Percentiles rank a stretch among this genome's conserved stretches.
phyloP scores from a whole-genome alignment of 2,888 invertebrate genomes.

The Drosophila borborema region DNA sequence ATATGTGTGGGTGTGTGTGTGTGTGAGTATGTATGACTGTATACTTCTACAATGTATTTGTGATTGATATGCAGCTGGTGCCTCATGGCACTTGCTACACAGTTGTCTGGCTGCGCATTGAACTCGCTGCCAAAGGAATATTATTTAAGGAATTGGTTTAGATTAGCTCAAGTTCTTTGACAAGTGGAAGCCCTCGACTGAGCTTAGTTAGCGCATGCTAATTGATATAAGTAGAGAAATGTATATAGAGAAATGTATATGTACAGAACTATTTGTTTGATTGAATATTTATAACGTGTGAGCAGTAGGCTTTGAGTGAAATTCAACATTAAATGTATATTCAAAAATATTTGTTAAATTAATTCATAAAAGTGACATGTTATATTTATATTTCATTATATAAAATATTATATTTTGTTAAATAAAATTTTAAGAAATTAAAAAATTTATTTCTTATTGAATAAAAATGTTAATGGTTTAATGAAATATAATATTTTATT shows the following conservation, averaged over 20 bases:
- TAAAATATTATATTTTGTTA: too few species aligned
- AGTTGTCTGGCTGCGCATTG: neutral
- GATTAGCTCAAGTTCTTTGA: slow-evolving; percentile 13
- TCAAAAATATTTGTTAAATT: neutral
- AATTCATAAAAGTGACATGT: neutral
- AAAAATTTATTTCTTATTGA: too few species aligned
- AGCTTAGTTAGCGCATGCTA: neutral
- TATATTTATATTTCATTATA: neutral
- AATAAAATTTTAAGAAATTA: too few species aligned
- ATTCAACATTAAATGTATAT: neutral
- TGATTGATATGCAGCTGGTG: slow-evolving; percentile 60
- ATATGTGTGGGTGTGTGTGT: neutral
- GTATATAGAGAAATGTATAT: neutral
- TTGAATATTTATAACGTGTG: neutral
- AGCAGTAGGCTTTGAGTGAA: neutral
- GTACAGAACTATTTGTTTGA: neutral
- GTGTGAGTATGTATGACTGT: neutral
- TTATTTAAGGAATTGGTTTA: slow-evolving; percentile 37
- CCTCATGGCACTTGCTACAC: slow-evolving; percentile 30
- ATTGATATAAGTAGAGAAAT: neutral
- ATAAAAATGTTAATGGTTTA: too few species aligned
- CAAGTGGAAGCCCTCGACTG: slow-evolving; percentile 5
- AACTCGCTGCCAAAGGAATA: slow-evolving; percentile 22
- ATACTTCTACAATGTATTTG: slow-evolving; percentile 22
- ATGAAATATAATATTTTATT: too few species aligned